These are phyloP conservation scores for Melipona quadrifasciata DNA, from an alignment of 1,140 invertebrate genomes.

Conservation along the genomic window DNA sequence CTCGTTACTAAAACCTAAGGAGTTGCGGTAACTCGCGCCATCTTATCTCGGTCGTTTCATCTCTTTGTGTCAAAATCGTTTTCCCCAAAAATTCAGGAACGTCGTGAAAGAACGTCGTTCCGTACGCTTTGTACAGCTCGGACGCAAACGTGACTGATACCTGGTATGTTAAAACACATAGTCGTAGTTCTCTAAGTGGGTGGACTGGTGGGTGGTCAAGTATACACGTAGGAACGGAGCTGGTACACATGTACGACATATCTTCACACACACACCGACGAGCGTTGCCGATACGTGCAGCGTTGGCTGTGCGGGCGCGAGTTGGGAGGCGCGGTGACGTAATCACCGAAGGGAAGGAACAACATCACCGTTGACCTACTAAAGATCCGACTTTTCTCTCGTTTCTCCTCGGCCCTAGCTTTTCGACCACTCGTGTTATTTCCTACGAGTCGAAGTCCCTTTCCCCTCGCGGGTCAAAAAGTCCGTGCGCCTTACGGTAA, in stretches of 20 bases:
- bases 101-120: not conserved
- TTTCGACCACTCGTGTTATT: conserved; percentile 31
- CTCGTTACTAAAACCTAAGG: not conserved
- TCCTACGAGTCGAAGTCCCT: not conserved
- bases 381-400: conserved; percentile 66
- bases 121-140: not conserved
- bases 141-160: conserved; percentile 40
- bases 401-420: conserved; percentile 58
- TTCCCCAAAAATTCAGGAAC: not conserved
- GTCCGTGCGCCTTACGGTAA: not conserved
- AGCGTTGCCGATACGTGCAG: conserved; percentile 5
- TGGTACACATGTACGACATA: conserved; percentile 43
- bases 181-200: conserved; percentile 56
- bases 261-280: conserved; percentile 47
- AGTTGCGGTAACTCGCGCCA: not conserved
- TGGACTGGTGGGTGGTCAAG: conserved; percentile 64
- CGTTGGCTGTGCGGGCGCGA: conserved; percentile 57
- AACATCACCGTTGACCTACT: conserved; percentile 72
- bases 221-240: conserved; percentile 39
- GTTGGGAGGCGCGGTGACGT: conserved; percentile 64
- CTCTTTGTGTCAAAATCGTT: not conserved
- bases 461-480: not conserved
- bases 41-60: not conserved
- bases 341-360: conserved; percentile 71
- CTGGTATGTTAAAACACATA: conserved; percentile 45